These are phyloP conservation scores for Fratercula arctica DNA, from an alignment of 2,797 vertebrate species.

Conservation along the genomic window DNA sequence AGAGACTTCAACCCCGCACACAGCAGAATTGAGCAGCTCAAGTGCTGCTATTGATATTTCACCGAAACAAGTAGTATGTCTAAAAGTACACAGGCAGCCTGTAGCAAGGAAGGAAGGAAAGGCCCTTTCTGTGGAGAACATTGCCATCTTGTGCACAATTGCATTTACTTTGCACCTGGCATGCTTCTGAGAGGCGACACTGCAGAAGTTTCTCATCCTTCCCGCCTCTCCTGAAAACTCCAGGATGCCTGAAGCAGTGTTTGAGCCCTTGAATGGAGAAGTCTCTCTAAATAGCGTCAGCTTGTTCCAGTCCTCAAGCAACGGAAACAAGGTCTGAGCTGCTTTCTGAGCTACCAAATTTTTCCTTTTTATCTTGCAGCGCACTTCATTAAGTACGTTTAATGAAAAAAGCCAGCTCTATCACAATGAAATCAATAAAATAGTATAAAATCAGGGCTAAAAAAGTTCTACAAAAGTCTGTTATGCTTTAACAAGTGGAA, in stretches of 20 bases:
- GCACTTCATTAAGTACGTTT: not conserved
- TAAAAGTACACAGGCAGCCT: not conserved
- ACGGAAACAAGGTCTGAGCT: not conserved
- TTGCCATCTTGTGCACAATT: conserved; percentile 63
- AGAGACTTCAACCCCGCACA: not conserved
- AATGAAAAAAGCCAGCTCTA: not conserved
- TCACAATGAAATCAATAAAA: not conserved
- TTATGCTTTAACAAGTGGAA: not conserved
- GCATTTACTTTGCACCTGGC: not conserved
- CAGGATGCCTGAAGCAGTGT: not conserved
- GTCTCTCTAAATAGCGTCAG: not conserved
- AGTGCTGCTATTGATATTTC: not conserved
- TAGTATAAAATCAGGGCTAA: not conserved
- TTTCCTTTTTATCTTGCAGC: not conserved
- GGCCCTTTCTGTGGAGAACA: conserved; percentile 38
- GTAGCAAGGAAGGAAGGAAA: not conserved
- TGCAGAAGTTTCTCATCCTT: not conserved
- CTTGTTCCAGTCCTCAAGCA: not conserved
- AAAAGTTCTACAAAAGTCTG: not conserved
- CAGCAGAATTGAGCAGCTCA: not conserved
- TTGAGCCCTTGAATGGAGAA: not conserved
- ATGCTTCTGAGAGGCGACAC: not conserved
- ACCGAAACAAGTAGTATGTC: not conserved
- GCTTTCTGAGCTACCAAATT: not conserved
- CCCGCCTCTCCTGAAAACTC: not conserved